Conservation (phyloP, 2,797 vertebrate species). For the Yasuhikotakia modesta region DNA sequence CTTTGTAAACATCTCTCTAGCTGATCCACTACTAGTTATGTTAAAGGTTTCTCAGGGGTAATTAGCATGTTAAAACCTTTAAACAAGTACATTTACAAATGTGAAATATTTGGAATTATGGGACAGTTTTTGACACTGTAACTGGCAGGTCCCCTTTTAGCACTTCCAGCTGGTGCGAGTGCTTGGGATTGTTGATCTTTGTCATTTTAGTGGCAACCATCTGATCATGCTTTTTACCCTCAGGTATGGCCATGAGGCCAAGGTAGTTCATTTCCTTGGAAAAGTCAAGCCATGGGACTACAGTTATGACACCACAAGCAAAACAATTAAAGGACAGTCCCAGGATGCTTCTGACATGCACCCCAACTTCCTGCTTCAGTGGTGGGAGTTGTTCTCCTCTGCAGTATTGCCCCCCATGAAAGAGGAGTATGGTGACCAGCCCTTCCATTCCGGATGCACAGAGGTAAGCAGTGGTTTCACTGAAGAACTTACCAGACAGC, state of each 20-base stretch:
- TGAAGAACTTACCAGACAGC: not conserved
- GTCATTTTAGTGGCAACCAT: not conserved
- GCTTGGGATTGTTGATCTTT: not conserved
- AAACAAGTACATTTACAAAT: too few species aligned
- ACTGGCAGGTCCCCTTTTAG: not conserved
- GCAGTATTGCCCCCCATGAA: slow-evolving; percentile 80
- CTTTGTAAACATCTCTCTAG: not conserved
- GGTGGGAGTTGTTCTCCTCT: slow-evolving; percentile 87
- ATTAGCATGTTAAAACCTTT: too few species aligned
- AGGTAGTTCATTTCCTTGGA: slow-evolving; percentile 96
- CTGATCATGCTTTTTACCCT: not conserved
- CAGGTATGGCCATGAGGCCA: slow-evolving; percentile 89
- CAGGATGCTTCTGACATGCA: slow-evolving; percentile 75
- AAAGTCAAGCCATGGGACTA: slow-evolving; percentile 91
- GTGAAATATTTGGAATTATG: too few species aligned
- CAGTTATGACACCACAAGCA: slow-evolving; percentile 81
- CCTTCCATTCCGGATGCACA: slow-evolving; percentile 69
- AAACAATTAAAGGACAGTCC: slow-evolving; percentile 79
- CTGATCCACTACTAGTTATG: not conserved
- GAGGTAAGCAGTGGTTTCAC: slow-evolving; percentile 62
- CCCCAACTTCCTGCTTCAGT: slow-evolving; percentile 87
- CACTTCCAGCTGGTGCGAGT: not conserved
- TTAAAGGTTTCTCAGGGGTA: too few species aligned
- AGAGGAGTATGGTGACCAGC: slow-evolving; percentile 76
- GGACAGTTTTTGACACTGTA: not conserved